Evolutionary conservation across 2,797 vertebrate genomes (phyloP), one percentile per base, ranked within the genome.

Genomic region (Lacerta agilis): DNA sequence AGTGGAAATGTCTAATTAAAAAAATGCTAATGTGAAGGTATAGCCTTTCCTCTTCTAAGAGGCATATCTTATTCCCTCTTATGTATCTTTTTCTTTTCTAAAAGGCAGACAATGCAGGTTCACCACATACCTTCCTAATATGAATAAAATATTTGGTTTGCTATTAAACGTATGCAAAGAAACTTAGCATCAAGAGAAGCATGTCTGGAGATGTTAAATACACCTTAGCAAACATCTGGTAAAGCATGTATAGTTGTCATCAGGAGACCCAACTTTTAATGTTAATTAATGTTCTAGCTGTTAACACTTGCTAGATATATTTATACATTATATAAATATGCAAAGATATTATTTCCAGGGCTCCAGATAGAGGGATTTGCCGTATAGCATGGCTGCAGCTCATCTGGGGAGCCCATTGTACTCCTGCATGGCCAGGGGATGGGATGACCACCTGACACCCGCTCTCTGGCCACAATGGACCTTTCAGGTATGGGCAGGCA

Each of bases 1-100:
- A 95, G 91, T 96, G 95, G 91, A 95, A 91, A 88, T 25, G 29
- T 80, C 94, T 96, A 95, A 96, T 96, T 96, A 95, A 95, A 96
- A 89, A 97, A 95, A 96, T 94, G 93, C 95, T 96, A 93, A 96
- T 91, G 88, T 73, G 67, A 5, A 89, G 61, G 92, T 95, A 87
- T 94, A 95, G 67, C 75, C 92, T 97, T 97, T 96, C 93, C 83
- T 83, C 79, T 87, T 87, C 69, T 38, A 89, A 90, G 85, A 83
- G 69, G 89, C 33, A 27, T 93, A 95, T 95, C 95, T 94, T 94
- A 92, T 94, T 96, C 88, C 93, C 93, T 81, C 88, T 91, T 89
- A 61, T 90, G 58, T 72, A 79, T 88, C 91, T 79, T 92, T 92
- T 58, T 89, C 94, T 92, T 92, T 94, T 93, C 83, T 2, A 90